These are phyloP conservation scores for Gymnorhina tibicen DNA, from an alignment of 2,113 vertebrate species.

Conservation along the genomic window DNA sequence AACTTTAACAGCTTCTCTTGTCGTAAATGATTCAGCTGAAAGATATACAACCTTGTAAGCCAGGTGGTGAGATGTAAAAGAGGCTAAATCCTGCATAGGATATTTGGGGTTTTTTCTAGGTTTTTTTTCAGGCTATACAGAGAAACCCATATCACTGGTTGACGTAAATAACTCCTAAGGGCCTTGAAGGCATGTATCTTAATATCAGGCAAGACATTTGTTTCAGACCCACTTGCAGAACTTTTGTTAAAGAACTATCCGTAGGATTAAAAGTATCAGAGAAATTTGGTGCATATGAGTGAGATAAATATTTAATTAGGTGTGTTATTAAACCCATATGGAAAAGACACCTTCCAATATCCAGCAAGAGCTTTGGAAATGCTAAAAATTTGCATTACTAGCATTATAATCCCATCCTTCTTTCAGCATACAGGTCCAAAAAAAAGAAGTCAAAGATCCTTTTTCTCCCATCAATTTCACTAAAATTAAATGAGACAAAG, in stretches of 20 bases:
- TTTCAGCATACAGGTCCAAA: background rate
- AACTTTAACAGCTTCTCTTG: constrained; percentile 34
- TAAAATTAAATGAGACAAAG: background rate
- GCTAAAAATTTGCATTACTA: background rate
- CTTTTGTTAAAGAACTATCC: background rate
- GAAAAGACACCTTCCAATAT: background rate
- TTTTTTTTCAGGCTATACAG: background rate
- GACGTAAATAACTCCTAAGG: background rate
- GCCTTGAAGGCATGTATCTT: background rate
- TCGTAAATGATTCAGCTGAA: constrained; percentile 53
- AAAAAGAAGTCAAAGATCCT: background rate
- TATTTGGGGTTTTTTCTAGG: background rate
- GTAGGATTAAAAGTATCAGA: background rate
- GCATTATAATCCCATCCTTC: background rate
- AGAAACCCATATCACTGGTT: background rate
- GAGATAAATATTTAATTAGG: background rate
- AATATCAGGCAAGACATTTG: background rate
- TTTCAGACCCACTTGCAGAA: background rate
- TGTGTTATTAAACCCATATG: background rate
- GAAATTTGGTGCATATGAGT: background rate
- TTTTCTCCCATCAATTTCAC: background rate
- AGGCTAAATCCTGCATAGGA: background rate
- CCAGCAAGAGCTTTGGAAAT: background rate
- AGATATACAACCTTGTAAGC: constrained; percentile 37
- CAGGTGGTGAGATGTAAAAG: constrained; percentile 43